Evolutionary conservation across 2,797 vertebrate genomes (phyloP).

Genomic region (Rallus crepitans): DNA sequence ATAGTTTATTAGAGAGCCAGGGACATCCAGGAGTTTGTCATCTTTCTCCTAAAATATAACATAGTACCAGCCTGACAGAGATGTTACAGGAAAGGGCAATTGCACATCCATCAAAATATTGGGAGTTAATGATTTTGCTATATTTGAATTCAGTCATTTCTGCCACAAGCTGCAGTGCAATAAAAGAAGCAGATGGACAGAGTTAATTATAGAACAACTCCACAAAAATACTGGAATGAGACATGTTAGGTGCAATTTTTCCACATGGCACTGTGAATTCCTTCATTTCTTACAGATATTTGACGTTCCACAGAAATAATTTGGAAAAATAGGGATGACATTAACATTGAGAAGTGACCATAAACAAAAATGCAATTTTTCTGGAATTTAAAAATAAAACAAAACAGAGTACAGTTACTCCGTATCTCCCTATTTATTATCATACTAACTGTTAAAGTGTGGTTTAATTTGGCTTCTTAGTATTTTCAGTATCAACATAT

Average conservation of each 20-base stretch:
- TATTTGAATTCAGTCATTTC: slow-evolving; percentile 2
- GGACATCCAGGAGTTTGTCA: not conserved
- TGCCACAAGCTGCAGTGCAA: not conserved
- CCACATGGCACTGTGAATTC: not conserved
- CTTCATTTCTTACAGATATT: not conserved
- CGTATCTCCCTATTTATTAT: not conserved
- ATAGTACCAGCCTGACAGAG: not conserved
- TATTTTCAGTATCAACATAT: not conserved
- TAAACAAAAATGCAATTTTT: not conserved
- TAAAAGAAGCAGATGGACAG: slow-evolving; percentile 1
- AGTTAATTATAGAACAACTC: slow-evolving; percentile 3
- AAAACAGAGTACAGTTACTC: not conserved
- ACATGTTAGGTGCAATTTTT: not conserved
- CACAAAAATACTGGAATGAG: not conserved
- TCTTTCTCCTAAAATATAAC: not conserved
- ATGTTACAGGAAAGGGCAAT: not conserved
- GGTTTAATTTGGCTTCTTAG: not conserved
- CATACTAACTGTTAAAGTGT: not conserved
- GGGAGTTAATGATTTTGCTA: not conserved
- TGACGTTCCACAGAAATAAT: too few relatives aligned
- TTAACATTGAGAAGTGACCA: not conserved
- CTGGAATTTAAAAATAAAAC: too few relatives aligned
- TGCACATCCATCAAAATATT: not conserved
- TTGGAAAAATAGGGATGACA: not conserved
- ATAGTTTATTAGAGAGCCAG: not conserved